Base-by-base conservation (phyloP, 2,113 vertebrate species). In the Lepisosteus osseus region DNA sequence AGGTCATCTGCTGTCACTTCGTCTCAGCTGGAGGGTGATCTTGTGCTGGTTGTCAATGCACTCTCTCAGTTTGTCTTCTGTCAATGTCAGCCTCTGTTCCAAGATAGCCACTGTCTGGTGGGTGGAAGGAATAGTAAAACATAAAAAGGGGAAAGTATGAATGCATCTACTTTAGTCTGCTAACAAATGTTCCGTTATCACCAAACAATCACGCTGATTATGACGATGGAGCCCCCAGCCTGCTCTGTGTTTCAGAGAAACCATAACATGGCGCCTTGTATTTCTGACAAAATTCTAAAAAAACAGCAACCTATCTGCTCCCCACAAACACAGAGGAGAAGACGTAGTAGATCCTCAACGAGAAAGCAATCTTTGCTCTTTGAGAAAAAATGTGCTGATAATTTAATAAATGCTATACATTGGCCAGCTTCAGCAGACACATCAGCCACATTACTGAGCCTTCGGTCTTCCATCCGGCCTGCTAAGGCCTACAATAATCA, bases 61-160 rank as follows among this genome's bases (percentile, higher is more conserved):
- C 85, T 98, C 94, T 83, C 96, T 95, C 83, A 99, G 91, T 79
- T 95, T 97, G 90, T 99, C 94, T 85, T 99, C 97, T 0, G 95
- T 96, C 80, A 98, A 89, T 0, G 96, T 95, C 88, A 98, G 84
- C 66, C 97, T 90, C 87, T 97, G 94, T 85, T 98, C 96, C 78
- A 91, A 74, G 78, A 90, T 90, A 7, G 83, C 85, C 82, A 91
- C 89, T 1, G 88, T 91, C 89, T 92, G 85, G 68, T 74, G 73
- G 78, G 76, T 66, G 65, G 69, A 56, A 75, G 72, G 70, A 14
- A n/a, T 1, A 12, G 67, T 75, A 69, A 75, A 56, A 74, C 59
- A n/a, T 71, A 67, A 61, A 54, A 54, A 12, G 63, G 72, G 55
- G 68, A 77, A 76, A 65, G 70, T 54, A 77, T 79, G 73, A 81